Evolutionary conservation across 2,797 vertebrate species (phyloP).

Genomic region (Semaprochilodus insignis): DNA sequence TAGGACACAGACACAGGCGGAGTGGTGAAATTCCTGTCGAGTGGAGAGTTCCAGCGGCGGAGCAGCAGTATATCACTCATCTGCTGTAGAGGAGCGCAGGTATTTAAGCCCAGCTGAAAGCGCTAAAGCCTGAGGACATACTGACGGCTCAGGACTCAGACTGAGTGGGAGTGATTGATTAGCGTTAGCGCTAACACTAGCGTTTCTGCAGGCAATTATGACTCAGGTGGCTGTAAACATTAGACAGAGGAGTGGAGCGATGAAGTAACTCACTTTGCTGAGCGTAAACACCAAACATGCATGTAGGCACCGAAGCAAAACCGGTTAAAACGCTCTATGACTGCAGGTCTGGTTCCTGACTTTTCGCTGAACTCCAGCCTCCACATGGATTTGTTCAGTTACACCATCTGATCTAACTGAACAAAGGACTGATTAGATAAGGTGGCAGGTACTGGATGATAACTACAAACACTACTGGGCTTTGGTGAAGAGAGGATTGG

Average conservation of each 20-base stretch:
- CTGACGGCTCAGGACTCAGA: neutral
- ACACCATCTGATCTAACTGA: no score
- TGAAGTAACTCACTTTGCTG: neutral
- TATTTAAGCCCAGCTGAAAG: neutral
- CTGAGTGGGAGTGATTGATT: conserved; percentile 24
- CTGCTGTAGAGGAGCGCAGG: neutral
- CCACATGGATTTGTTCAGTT: no score
- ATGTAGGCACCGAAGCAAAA: no score
- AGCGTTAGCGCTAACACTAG: neutral
- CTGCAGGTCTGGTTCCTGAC: no score
- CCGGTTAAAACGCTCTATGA: no score
- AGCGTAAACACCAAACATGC: no score
- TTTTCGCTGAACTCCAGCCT: no score
- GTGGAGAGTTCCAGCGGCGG: neutral
- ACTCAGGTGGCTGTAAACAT: conserved; percentile 15
- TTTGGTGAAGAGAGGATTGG: no score
- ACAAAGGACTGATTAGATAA: no score
- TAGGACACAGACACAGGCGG: neutral
- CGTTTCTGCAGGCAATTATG: neutral
- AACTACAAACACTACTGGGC: no score
- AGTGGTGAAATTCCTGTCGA: neutral
- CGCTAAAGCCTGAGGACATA: neutral
- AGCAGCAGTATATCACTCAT: neutral
- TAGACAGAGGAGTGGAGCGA: neutral
- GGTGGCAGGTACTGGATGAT: no score